These are phyloP conservation scores for Hecatera dysodea DNA, from an alignment of 2,888 invertebrate species.

Conservation along the genomic window DNA sequence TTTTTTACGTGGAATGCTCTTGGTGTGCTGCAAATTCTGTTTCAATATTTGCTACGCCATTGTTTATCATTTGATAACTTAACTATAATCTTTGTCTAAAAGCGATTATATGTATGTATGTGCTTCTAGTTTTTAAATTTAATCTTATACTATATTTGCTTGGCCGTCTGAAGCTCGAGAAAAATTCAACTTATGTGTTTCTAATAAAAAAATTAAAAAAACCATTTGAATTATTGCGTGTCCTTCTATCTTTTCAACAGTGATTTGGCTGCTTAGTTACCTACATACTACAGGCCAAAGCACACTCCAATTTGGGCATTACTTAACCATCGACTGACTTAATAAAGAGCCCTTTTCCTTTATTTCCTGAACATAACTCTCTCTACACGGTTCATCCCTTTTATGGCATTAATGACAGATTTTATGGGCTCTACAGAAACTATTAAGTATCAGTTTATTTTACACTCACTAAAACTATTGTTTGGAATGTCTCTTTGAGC, in stretches of 20 bases:
- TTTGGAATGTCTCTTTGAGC: constrained; percentile 64
- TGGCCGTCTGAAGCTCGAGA: neutral
- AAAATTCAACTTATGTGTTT: neutral
- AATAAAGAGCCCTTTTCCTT: constrained; percentile 47
- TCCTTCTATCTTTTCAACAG: neutral
- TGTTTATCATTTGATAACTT: neutral
- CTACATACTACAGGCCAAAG: neutral
- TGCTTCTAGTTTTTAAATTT: too few species aligned
- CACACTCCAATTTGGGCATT: constrained; percentile 13
- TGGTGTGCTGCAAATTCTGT: constrained; percentile 18
- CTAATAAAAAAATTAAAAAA: neutral
- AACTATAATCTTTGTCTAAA: too few species aligned
- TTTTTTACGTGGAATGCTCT: constrained; percentile 11
- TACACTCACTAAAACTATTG: constrained; percentile 76
- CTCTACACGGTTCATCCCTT: constrained; percentile 61
- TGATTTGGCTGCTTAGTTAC: neutral
- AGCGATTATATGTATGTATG: too few species aligned
- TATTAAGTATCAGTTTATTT: constrained; percentile 69
- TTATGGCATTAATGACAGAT: constrained; percentile 73
- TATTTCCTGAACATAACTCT: constrained; percentile 61
- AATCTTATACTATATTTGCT: neutral
- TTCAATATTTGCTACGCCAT: neutral
- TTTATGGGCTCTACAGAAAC: constrained; percentile 68
- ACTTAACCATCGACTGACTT: constrained; percentile 27
- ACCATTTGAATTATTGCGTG: neutral